A percentile compares a stretch with the other conserved stretches of the same genome.
Evolutionary conservation across 2,113 vertebrate genomes (phyloP).

Genomic region (Falcunculus frontatus): DNA sequence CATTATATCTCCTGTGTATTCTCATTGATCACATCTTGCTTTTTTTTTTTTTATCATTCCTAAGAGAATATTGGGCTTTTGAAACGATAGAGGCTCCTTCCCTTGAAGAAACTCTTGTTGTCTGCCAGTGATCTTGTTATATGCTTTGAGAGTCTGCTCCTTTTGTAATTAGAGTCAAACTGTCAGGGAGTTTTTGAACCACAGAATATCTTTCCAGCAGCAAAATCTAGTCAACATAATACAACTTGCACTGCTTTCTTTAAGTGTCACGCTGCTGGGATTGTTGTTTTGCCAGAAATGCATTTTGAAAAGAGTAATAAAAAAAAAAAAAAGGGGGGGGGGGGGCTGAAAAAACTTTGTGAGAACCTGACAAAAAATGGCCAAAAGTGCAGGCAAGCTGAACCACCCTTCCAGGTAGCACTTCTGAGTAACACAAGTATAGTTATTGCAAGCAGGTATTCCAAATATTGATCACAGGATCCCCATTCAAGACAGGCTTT

Average conservation of each 20-base stretch:
- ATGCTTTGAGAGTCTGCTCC: background rate
- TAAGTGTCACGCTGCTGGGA: background rate
- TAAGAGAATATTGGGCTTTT: background rate
- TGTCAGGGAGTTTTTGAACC: background rate
- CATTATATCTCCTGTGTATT: background rate
- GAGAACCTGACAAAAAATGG: slow-evolving; percentile 14
- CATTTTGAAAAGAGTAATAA: background rate
- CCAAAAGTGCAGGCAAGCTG: background rate
- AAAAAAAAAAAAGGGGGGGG: rapidly evolving
- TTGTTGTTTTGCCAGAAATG: background rate
- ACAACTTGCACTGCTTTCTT: background rate
- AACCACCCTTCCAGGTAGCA: background rate
- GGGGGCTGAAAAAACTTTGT: background rate
- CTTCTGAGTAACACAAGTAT: background rate
- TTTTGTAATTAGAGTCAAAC: background rate
- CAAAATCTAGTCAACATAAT: background rate
- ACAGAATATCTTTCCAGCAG: background rate
- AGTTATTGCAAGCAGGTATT: background rate
- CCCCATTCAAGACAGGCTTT: background rate
- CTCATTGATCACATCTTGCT: background rate
- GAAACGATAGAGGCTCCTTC: background rate
- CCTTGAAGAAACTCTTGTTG: background rate
- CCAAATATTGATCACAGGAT: background rate
- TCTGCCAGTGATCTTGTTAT: background rate
- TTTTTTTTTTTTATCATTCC: background rate